Base-by-base conservation (phyloP, 2,888 invertebrate genomes). In the Noctua janthina region DNA sequence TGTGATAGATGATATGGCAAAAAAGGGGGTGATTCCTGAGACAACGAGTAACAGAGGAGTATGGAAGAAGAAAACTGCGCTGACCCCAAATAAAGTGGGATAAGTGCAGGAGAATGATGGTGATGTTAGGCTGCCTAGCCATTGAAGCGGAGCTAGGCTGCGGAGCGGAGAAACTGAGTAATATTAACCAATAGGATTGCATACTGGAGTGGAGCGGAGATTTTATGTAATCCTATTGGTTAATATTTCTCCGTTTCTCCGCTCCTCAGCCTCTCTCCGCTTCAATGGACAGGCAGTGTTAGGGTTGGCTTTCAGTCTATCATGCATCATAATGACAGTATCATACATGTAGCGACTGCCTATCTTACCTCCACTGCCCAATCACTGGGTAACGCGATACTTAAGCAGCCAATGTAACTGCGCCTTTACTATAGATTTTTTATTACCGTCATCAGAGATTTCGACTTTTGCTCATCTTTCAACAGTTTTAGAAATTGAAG, bases 341-440 rank as follows among this genome's bases (percentile, higher is more conserved):
- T 7, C 1, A n/a, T 15, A 43, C 43, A 15, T n/a, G 15, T 7
- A 67, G 67, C 15, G 15, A n/a, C 23, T 35, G 64, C 35, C 20
- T 35, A 35, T 64, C 17, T 35, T 35, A 64, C 17, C 8, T 10
- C 64, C 35, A 62, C 17, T 1, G 3, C 3, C 15, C n/a, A n/a
- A 7, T n/a, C 15, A 46, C 68, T 46, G 43, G 67, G 10, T 13
- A 43, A 13, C 43, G 43, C 13, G 23, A 43, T 67, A 43, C 23
- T 54, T 51, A 67, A 23, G 62, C 8, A 79, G 81, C 66, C 29
- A 35, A n/a, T 23, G n/a, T 90, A 90, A 85, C 90, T 88, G 88
- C 74, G 74, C 3, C 35, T 59, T 59, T 43, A 67, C 56, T 49
- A 7, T 23, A 23, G 1, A 17, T 29, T 56, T 39, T 74, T 71